Base-by-base conservation (phyloP, 2,113 vertebrate species). In the Turdus rufiventris region DNA sequence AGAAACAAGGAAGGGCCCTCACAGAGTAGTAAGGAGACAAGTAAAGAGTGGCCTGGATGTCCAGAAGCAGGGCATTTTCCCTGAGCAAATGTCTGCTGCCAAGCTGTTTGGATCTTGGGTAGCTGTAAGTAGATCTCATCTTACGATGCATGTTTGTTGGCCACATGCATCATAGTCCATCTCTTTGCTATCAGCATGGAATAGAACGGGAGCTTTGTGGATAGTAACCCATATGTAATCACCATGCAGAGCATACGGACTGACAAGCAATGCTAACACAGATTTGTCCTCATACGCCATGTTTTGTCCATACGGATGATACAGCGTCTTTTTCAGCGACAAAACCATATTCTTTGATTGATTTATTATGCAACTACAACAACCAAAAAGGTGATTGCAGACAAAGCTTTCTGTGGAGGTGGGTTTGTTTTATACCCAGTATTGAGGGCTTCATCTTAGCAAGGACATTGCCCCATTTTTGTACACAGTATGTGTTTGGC, bases 281-380 rank as follows among this genome's bases (percentile, higher is more conserved):
- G 20, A 13, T 62, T 43, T 56, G 14, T 60, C 29, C 23, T 83
- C 42, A n/a, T n/a, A 26, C 28, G 18, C 43, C 16, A 12, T 2
- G 9, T 45, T 68, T 68, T 63, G 8, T 43, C 40, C 2, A 0
- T 19, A 31, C 0, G 8, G 26, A 24, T 53, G 7, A 29, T 14
- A 24, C 14, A 31, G 5, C 38, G 14, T n/a, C 4, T n/a, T 36
- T 29, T 3, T 18, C 51, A 62, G 18, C 51, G 29, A 45, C 16
- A 89, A 91, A 72, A 56, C 15, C 7, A 26, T 60, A 15, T 47
- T 11, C 13, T 73, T 86, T 56, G 6, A 48, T 5, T 45, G 8
- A 42, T 43, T 67, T 63, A 40, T 74, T 82, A 67, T 21, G 60
- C 26, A 67, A 12, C 18, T 79, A 8, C 23, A 48, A 26, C 47